Base-by-base conservation (phyloP, 2,888 invertebrate species). In the Hymenopus coronatus region DNA sequence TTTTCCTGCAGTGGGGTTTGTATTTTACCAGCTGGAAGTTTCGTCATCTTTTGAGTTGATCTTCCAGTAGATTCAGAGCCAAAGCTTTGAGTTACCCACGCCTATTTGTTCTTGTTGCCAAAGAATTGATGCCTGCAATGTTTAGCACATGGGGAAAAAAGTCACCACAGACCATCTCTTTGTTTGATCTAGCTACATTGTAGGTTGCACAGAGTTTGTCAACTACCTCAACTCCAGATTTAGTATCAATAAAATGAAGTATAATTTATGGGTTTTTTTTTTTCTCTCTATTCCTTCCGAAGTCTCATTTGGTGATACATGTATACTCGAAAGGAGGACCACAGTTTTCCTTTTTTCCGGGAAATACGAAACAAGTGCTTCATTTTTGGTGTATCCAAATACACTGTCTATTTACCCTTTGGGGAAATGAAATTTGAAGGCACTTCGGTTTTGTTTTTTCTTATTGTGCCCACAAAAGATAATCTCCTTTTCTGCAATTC, bases 301-400 rank as follows among this genome's bases (percentile, higher is more conserved):
- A 83, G 82, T 70, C 54, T 83, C 28, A 84, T 84, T 20, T 28
- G 28, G 8, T 9, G 33, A 54, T 2, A 54, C 54, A 54, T 54
- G 84, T 20, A 33, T 25, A 25, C 84, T 84, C 85, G 90, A 89
- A 40, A 83, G 46, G 2, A n/a, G 27, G 28, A 89, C 85, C 28
- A 90, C 88, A 82, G 83, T 88, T 83, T 86, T 82, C 9, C 25
- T 4, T 30, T 86, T 85, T 28, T 82, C n/a, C 15, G 90, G 89
- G n/a, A 82, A 70, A 88, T 90, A 90, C 46, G 90, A 90, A 83
- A 90, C 90, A 70, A 90, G 82, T 88, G 89, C 85, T 25, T 84
- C 84, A 20, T 89, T 85, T 46, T 88, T 84, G n/a, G 54, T 90
- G 83, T 90, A 90, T 14, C 81, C 90, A 89, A 90, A 90, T 30